Evolutionary conservation across 2,888 invertebrate genomes (phyloP).

Genomic region (Halocaridina rubra): DNA sequence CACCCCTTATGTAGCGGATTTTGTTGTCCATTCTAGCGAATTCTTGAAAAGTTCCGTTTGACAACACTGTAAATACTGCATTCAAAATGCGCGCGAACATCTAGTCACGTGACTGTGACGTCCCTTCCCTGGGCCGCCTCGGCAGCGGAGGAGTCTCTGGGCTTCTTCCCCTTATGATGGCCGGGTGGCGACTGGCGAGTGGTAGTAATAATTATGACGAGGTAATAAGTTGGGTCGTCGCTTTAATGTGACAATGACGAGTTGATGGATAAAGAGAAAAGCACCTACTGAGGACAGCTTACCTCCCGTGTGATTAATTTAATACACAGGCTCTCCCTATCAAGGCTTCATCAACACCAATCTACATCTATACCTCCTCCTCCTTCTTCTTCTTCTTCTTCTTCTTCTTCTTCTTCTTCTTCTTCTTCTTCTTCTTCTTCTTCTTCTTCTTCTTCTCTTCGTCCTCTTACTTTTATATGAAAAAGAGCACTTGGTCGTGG

Average conservation of each 20-base stretch:
- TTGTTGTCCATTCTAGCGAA: too few relatives aligned
- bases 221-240: background rate
- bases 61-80: too few relatives aligned
- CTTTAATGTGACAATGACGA: conserved; percentile 26
- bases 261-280: background rate
- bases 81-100: too few relatives aligned
- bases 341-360: background rate
- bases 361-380: background rate
- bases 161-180: too few relatives aligned
- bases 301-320: background rate
- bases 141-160: too few relatives aligned
- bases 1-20: too few relatives aligned
- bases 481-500: too few relatives aligned
- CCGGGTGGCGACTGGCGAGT: background rate
- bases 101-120: too few relatives aligned
- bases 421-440: background rate
- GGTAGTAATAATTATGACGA: background rate
- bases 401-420: background rate
- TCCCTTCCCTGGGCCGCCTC: too few relatives aligned
- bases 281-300: background rate
- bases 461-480: too few relatives aligned
- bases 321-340: background rate
- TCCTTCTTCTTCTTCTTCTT: background rate
- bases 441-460: background rate
- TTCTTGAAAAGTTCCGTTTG: too few relatives aligned